These are phyloP conservation scores for Thalassaphorura encarpata DNA, from an alignment of 1,140 invertebrate species.

Conservation along the genomic window DNA sequence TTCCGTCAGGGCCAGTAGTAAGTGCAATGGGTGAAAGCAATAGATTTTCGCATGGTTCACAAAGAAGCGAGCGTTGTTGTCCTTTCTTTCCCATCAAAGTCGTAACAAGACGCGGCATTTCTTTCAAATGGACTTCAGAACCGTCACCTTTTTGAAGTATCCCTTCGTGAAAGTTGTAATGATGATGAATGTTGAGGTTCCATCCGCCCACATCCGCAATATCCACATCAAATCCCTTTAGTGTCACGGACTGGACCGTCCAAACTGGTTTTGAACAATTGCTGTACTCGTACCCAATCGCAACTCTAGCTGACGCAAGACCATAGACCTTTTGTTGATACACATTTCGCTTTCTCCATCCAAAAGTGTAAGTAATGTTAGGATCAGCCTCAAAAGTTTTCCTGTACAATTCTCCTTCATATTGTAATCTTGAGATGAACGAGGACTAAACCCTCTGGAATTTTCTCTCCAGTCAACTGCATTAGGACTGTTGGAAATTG, in stretches of 20 bases:
- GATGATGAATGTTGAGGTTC: conserved; percentile 95
- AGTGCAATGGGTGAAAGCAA: conserved; percentile 85
- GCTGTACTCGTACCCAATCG: conserved; percentile 87
- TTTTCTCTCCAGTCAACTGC: conserved; percentile 67
- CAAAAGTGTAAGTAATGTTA: conserved; percentile 85
- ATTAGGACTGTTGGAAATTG: conserved; percentile 84
- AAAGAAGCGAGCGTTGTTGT: conserved; percentile 62
- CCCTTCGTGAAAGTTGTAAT: conserved; percentile 95
- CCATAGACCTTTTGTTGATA: conserved; percentile 79
- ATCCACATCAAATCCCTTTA: conserved; percentile 95
- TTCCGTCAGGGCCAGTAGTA: conserved; percentile 88
- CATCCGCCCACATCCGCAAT: conserved; percentile 95
- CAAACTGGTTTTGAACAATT: conserved; percentile 77
- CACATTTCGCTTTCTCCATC: conserved; percentile 94
- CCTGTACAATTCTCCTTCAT: conserved; percentile 78
- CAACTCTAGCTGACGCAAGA: conserved; percentile 33
- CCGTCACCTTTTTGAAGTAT: conserved; percentile 95
- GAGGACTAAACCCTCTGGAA: conserved; percentile 67
- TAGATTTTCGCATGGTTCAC: conserved; percentile 72
- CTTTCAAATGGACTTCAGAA: conserved; percentile 81
- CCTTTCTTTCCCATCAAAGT: conserved; percentile 85
- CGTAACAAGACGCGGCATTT: conserved; percentile 73
- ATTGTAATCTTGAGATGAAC: conserved; percentile 85
- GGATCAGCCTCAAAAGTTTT: conserved; percentile 92
- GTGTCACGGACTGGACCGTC: conserved; percentile 82